Percentiles rank a stretch among this genome's conserved stretches.
phyloP scores from a whole-genome alignment of 2,888 invertebrate species.

The Spatulosminthurus flaviceps region DNA sequence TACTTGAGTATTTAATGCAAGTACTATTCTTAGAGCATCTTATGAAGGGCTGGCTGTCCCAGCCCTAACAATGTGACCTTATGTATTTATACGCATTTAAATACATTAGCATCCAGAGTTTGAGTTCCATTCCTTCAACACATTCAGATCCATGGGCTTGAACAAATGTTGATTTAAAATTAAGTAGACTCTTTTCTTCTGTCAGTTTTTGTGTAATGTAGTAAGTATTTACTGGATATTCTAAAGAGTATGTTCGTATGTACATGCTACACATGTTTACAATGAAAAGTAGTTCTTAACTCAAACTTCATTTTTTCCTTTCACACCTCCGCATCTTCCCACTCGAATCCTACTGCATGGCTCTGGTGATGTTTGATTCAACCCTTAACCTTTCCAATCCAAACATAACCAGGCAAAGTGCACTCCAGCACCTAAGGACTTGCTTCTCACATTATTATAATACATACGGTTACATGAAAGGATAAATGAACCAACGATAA shows the following conservation, averaged over 20 bases:
- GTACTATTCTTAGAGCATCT: constrained; percentile 17
- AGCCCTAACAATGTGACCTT: not conserved
- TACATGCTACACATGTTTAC: no score
- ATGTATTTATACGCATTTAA: no score
- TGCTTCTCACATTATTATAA: not conserved
- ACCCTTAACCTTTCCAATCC: constrained; percentile 26
- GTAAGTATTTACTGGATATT: no score
- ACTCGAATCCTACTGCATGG: not conserved
- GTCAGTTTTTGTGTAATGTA: no score
- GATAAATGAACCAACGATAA: not conserved
- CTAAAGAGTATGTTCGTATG: not conserved
- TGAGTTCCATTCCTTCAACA: not conserved
- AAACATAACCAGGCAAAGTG: not conserved
- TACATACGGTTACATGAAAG: not conserved
- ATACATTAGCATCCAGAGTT: no score
- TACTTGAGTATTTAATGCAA: constrained; percentile 8
- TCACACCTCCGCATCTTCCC: constrained; percentile 41
- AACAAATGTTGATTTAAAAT: constrained; percentile 20
- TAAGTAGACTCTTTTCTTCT: not conserved
- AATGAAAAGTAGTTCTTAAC: no score
- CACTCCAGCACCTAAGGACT: not conserved
- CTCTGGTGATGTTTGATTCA: constrained; percentile 20
- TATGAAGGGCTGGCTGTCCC: not conserved
- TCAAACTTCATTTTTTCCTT: constrained; percentile 25
- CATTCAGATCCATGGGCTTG: not conserved